These are phyloP conservation scores for Pilophorus perplexus DNA, from an alignment of 2,888 invertebrate genomes.

Conservation along the genomic window DNA sequence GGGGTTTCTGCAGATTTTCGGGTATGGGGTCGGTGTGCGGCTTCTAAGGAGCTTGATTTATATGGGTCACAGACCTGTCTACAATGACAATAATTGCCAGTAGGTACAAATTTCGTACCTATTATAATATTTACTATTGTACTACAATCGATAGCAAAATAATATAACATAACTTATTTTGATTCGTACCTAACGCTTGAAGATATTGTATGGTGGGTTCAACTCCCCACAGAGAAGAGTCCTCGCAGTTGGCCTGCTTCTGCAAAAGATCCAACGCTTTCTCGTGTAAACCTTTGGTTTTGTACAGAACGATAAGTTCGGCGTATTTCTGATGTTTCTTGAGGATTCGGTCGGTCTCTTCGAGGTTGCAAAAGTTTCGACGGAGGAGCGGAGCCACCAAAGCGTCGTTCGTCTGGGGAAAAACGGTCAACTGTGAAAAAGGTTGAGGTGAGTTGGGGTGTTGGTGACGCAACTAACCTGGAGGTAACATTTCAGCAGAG, in stretches of 20 bases:
- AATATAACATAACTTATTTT: too few relatives aligned
- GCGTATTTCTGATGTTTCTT: conserved; percentile 83
- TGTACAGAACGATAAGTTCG: conserved; percentile 92
- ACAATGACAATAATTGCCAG: too few relatives aligned
- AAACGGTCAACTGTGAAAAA: too few relatives aligned
- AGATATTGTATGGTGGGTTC: conserved; percentile 86
- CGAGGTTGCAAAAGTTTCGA: conserved; percentile 86
- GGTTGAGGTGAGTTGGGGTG: background rate
- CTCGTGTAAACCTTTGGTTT: conserved; percentile 87
- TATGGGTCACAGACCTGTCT: too few relatives aligned
- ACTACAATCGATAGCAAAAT: too few relatives aligned
- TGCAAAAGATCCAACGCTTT: conserved; percentile 85
- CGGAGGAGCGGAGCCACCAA: conserved; percentile 87
- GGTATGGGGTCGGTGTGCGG: too few relatives aligned
- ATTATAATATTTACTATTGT: too few relatives aligned
- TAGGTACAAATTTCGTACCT: too few relatives aligned
- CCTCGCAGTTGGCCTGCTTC: conserved; percentile 70
- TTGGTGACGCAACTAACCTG: conserved; percentile 60
- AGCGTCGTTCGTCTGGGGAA: conserved; percentile 83
- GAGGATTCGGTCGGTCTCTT: conserved; percentile 88
- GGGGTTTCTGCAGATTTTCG: too few relatives aligned
- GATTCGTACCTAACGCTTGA: conserved; percentile 79
- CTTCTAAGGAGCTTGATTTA: too few relatives aligned
- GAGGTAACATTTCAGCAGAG: conserved; percentile 92
- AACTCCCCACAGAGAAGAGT: conserved; percentile 74